phyloP scores from a whole-genome alignment of 2,888 invertebrate species.

The Lissonota sp. region DNA sequence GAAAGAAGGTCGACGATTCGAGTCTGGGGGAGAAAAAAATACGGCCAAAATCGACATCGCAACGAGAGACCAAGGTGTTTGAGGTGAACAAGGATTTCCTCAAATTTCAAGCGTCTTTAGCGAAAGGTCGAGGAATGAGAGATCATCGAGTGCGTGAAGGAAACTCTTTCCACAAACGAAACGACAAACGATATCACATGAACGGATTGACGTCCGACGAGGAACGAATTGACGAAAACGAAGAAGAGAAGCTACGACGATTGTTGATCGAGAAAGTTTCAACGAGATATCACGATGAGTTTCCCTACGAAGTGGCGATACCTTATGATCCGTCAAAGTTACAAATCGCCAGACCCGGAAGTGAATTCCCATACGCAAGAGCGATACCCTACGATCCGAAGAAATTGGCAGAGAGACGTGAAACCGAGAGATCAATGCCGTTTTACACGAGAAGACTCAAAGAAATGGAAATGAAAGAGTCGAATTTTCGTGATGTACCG shows the following conservation, averaged over 20 bases:
- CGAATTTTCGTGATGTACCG: slow-evolving; percentile 4
- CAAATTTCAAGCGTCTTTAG: neutral
- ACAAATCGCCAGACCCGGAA: neutral
- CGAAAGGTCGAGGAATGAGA: neutral
- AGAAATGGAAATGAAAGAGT: neutral
- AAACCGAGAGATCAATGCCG: neutral
- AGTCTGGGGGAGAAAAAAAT: neutral
- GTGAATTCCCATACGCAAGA: slow-evolving; percentile 16
- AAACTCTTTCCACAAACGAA: slow-evolving; percentile 11
- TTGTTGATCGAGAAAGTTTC: slow-evolving; percentile 13
- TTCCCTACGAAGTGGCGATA: slow-evolving; percentile 53
- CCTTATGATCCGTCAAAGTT: slow-evolving; percentile 44
- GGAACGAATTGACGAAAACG: slow-evolving; percentile 4
- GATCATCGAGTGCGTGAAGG: slow-evolving; percentile 27
- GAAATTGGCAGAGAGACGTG: neutral
- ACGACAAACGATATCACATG: neutral
- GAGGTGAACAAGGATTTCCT: slow-evolving; percentile 9
- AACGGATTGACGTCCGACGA: neutral
- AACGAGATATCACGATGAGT: slow-evolving; percentile 14
- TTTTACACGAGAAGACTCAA: slow-evolving; percentile 11
- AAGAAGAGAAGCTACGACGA: slow-evolving; percentile 7
- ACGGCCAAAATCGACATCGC: neutral
- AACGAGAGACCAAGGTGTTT: neutral
- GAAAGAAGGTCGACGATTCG: slow-evolving; percentile 2
- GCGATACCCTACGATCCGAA: slow-evolving; percentile 20